Evolutionary conservation across 2,888 invertebrate genomes (phyloP), one percentile per base, ranked within the genome.

Genomic region (Pollenia amentaria): DNA sequence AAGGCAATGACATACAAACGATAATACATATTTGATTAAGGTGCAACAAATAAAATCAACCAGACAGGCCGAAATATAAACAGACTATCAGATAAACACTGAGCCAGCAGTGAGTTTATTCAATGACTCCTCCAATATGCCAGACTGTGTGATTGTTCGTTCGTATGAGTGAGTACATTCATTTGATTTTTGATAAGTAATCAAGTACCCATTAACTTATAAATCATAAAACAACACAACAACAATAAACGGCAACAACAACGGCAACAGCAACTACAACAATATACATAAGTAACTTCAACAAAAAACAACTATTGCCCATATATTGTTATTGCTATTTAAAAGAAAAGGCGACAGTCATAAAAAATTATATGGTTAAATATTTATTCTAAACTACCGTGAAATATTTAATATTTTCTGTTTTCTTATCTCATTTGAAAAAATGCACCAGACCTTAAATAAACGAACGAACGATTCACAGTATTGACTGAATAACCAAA

Each of bases 331-430:
- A 21, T 42, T 53, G 14, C 21, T 44, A 14, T 51, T 60, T 8
- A 48, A 29, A 4, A 29, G 29, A 29, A 51, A 14, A 53, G 60
- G 53, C 64, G 72, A 64, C 65, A 72, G 44, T 53, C 57, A 65
- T 79, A 46, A 55, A 57, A 79, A 81, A 55, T 80, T 57, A 40
- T 67, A 73, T 40, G 65, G 64, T 72, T 77, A 64, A 79, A 73
- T 51, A 75, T 76, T 76, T 80, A 55, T 69, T 69, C 53, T 38
- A 40, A 79, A 75, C 38, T 80, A 75, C 69, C 75, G 70, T 75
- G 69, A 69, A 79, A 80, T 79, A 53, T 67, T 60, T 46, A 46
- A 70, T 72, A 72, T 53, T 53, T 44, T 57, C 14, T 40, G 44
- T 46, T 38, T 51, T 76, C 67, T 79, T 78, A 79, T 84, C 84